Evolutionary conservation across 2,113 vertebrate genomes (phyloP), one percentile per base, ranked within the genome.

Genomic region (Protobothrops mucrosquamatus): DNA sequence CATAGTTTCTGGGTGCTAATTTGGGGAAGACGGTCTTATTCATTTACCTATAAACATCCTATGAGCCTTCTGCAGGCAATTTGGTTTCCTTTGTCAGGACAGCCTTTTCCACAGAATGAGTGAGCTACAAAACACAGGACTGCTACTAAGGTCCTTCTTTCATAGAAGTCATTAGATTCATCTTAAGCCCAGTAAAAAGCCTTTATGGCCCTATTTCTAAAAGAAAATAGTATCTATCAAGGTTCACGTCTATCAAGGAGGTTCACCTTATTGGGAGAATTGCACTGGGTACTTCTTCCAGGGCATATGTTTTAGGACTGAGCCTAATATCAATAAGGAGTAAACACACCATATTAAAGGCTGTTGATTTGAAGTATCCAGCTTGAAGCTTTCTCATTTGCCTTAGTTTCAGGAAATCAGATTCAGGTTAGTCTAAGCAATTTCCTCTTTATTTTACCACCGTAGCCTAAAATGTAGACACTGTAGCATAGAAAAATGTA

Each of bases 371-470:
- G 54, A 20, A 11, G 3, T 22, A 56, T 3, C 4, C 10, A 85
- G 24, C 14, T 51, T 29, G 48, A 56, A 7, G 18, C 8, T 43
- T 87, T 88, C 24, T 23, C 43, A 52, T 88, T 64, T 64, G 6
- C 14, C n/a, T 91, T 64, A 48, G 15, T 59, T 59, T 34, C 85
- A 88, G 48, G 57, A 64, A 34, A 88, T n/a, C 86, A 54, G 12
- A 55, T 23, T 39, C 15, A 85, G 39, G 64, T 43, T 46, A 39
- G 29, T 46, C 29, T 64, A 20, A 54, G 86, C 39, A 88, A 69
- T 88, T 15, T 88, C 48, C 86, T 88, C 64, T 88, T 87, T 92
- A 88, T 92, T 88, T 51, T 69, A 51, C 14, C 48, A 88, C n/a
- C 10, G 3, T 43, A 26, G 81, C 52, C 54, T 87, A n/a, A 48